These are phyloP conservation scores for Drosophila subsilvestris DNA, from an alignment of 2,888 invertebrate genomes.

Conservation along the genomic window DNA sequence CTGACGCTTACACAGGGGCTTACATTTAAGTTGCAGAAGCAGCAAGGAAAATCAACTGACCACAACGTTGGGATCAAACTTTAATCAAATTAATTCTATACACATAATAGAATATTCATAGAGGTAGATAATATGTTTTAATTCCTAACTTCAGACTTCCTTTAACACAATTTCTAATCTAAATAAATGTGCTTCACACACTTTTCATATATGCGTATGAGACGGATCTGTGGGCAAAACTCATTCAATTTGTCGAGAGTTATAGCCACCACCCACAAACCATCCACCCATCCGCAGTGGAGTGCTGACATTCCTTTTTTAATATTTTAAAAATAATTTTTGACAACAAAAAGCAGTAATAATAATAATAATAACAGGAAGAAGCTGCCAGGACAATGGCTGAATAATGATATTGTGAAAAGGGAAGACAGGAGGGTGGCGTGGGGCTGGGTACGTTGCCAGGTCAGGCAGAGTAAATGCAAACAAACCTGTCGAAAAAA, in stretches of 20 bases:
- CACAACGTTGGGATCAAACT: background rate
- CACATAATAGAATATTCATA: too few relatives aligned
- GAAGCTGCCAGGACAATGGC: slow-evolving; percentile 28
- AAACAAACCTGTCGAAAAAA: slow-evolving; percentile 78
- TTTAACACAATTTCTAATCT: too few relatives aligned
- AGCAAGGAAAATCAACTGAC: slow-evolving; percentile 1
- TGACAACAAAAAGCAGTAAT: slow-evolving; percentile 12
- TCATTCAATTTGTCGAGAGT: slow-evolving; percentile 73
- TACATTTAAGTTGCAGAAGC: background rate
- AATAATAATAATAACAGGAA: slow-evolving; percentile 17
- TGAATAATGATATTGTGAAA: slow-evolving; percentile 51
- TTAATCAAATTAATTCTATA: background rate
- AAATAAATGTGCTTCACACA: background rate
- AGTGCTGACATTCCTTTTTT: slow-evolving; percentile 51
- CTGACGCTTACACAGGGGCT: background rate
- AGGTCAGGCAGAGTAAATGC: slow-evolving; percentile 44
- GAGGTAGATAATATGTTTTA: too few relatives aligned
- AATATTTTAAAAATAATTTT: slow-evolving; percentile 72
- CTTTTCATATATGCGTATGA: background rate
- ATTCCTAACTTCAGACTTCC: too few relatives aligned
- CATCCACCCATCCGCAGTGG: slow-evolving; percentile 38
- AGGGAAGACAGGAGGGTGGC: background rate
- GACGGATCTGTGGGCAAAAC: background rate
- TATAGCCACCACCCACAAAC: background rate
- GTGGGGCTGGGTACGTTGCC: too few relatives aligned